phyloP scores from a whole-genome alignment of 92 coral and sea anemone genomes.

The Metridium senile region DNA sequence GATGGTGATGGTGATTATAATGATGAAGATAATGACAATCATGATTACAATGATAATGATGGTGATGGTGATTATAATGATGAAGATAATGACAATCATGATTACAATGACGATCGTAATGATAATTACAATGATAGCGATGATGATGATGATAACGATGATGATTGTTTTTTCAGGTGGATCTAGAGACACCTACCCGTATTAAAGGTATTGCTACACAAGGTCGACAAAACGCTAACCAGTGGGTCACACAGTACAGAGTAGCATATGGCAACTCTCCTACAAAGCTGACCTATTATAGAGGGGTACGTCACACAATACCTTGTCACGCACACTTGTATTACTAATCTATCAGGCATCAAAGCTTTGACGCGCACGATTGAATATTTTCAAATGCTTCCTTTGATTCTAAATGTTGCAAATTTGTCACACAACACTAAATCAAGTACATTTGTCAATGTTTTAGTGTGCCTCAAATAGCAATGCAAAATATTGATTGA shows the following conservation, averaged over 20 bases:
- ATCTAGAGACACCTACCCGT: constrained; percentile 48
- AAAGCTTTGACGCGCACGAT: too few species aligned
- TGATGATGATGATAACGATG: not conserved
- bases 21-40: not conserved
- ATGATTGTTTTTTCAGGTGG: constrained; percentile 10
- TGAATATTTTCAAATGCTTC: too few species aligned
- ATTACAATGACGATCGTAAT: not conserved
- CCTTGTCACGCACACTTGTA: too few species aligned
- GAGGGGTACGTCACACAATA: too few species aligned
- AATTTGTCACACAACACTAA: too few species aligned
- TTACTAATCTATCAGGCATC: too few species aligned
- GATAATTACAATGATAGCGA: not conserved
- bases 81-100: not conserved
- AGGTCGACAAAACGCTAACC: constrained; percentile 55
- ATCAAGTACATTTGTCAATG: too few species aligned
- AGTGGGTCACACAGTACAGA: constrained; percentile 56
- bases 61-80: not conserved
- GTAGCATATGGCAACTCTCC: constrained; percentile 31
- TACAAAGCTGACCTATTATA: constrained; percentile 24
- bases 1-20: not conserved
- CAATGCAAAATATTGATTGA: too few species aligned
- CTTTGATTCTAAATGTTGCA: too few species aligned
- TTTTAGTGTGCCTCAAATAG: too few species aligned
- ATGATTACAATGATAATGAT: not conserved
- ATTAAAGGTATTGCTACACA: constrained; percentile 57